Base-by-base conservation (phyloP, 2,797 vertebrate species). In the Syngnathus rostellatus region DNA sequence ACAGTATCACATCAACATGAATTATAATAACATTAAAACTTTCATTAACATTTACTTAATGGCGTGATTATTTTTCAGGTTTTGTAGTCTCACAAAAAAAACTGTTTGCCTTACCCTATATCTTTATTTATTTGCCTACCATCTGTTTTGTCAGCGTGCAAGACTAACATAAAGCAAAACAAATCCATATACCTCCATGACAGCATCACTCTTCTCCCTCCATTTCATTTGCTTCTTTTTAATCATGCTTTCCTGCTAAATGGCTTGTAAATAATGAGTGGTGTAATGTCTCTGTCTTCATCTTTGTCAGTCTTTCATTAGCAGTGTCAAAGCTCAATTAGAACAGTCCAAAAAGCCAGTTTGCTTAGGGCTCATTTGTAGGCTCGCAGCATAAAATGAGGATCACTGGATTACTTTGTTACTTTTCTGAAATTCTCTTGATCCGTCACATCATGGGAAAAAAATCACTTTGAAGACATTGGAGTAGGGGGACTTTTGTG, bases 241-340 rank as follows among this genome's bases (percentile, higher is more conserved):
- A 85, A 86, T 85, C 78, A 80, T 79, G 73, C 77, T 83, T 83
- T 72, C 73, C 71, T 72, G 74, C 77, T 79, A 23, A 76, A 77
- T 81, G 87, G 81, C 81, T 79, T 81, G 77, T 84, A 85, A 83
- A 85, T 87, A 86, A 88, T 83, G 82, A 88, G 78, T 79, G 77
- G 82, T 76, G 85, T 65, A 71, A 84, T 74, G 85, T 75, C 16
- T 48, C 46, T 19, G 46, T 51, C 14, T 9, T 21, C 8, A 17
- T 51, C 19, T 51, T 2, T 19, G 48, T 50, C 19, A 9, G 68
- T 74, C 77, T 86, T 89, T 87, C 82, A 88, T 87, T 88, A 77
- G 75, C 75, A 69, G 68, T 72, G 66, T 53, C 39, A 51, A 51
- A 21, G 85, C 85, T 89, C 83, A 87, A 77, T 90, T 83, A 3